These are phyloP conservation scores for Isaurus tuberculatus DNA, from an alignment of 92 coral and sea anemone genomes.

Conservation along the genomic window DNA sequence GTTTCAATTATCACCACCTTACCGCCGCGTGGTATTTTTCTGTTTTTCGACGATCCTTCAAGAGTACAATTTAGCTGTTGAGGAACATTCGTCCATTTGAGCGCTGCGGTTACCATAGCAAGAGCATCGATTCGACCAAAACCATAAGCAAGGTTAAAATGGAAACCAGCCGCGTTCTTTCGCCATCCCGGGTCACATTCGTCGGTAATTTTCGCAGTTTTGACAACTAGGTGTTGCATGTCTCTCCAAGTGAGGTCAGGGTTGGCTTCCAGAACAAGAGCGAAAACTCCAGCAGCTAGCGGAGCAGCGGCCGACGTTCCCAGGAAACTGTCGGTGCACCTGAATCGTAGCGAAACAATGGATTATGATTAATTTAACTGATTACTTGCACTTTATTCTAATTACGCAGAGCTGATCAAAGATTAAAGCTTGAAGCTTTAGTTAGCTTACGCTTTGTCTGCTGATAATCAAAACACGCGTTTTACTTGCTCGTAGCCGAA, in stretches of 20 bases:
- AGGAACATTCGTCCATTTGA: constrained; percentile 65
- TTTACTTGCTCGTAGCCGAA: too few species aligned
- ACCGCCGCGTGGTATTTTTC: constrained; percentile 53
- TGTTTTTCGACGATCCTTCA: constrained; percentile 40
- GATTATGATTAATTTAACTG: too few species aligned
- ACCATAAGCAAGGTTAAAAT: constrained; percentile 69
- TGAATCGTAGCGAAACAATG: not conserved
- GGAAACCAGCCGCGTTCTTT: constrained; percentile 69
- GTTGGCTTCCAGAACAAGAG: constrained; percentile 76
- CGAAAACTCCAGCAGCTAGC: constrained; percentile 77
- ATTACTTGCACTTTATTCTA: too few species aligned
- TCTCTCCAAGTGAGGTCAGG: constrained; percentile 83
- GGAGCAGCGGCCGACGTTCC: constrained; percentile 86
- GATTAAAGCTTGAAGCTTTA: too few species aligned
- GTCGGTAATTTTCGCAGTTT: constrained; percentile 69
- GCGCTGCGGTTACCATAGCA: constrained; percentile 62
- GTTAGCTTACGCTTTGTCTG: too few species aligned
- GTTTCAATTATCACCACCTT: constrained; percentile 37
- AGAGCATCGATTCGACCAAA: constrained; percentile 76
- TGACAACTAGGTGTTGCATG: constrained; percentile 72
- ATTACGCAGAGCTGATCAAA: too few species aligned
- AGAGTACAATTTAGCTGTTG: constrained; percentile 55
- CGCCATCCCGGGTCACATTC: constrained; percentile 64
- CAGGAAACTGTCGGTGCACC: constrained; percentile 79
- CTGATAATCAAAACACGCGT: too few species aligned